phyloP scores from a whole-genome alignment of 1,140 invertebrate species.

The Zaprionus gabonicus region DNA sequence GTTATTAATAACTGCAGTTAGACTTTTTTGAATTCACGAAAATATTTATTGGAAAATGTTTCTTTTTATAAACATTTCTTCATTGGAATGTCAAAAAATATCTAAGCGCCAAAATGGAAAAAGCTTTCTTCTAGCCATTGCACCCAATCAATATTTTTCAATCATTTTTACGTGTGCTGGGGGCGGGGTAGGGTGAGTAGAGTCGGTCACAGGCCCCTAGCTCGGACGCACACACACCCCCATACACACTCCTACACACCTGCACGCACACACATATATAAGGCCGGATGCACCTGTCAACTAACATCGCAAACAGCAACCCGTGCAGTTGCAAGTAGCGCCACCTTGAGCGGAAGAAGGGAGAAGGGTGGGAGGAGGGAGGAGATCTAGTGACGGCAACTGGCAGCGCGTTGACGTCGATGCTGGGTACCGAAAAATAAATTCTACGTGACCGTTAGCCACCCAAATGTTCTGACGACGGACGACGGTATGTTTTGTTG shows the following conservation, averaged over 20 bases:
- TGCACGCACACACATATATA: conserved; percentile 7
- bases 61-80: background rate
- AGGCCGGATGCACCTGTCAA: conserved; percentile 47
- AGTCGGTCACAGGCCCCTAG: conserved; percentile 15
- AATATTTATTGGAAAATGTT: background rate
- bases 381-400: background rate
- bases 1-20: background rate
- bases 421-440: conserved; percentile 56
- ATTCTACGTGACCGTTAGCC: conserved; percentile 30
- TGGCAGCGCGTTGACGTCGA: conserved; percentile 58
- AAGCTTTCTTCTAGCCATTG: conserved; percentile 19
- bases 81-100: conserved; percentile 25
- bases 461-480: background rate
- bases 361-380: background rate
- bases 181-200: background rate
- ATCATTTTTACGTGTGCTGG: conserved; percentile 60
- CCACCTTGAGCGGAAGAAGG: conserved; percentile 39
- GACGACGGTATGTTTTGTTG: conserved; percentile 36
- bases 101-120: conserved; percentile 26
- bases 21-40: background rate
- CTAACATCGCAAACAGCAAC: conserved; percentile 41
- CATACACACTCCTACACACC: background rate
- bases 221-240: conserved; percentile 11
- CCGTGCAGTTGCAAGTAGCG: conserved; percentile 56
- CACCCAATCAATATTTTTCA: conserved; percentile 67